phyloP scores from a whole-genome alignment of 2,797 vertebrate species.

The Champsocephalus esox region DNA sequence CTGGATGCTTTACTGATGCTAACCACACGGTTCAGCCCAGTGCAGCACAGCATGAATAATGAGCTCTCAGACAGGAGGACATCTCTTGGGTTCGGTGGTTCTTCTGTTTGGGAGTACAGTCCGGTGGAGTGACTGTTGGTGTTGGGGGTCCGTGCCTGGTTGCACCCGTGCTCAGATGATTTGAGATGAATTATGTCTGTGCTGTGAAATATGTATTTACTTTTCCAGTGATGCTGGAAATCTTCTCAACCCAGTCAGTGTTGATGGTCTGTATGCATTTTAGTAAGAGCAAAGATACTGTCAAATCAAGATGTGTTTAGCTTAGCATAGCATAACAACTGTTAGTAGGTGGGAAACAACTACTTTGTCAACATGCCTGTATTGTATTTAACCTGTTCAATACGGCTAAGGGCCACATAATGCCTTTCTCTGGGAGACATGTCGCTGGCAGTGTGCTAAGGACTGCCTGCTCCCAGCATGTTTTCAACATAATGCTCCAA shows the following conservation, averaged over 20 bases:
- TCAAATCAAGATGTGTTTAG: background rate
- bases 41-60: slow-evolving; percentile 30
- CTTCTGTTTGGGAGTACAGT: slow-evolving; percentile 1
- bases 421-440: too few relatives aligned
- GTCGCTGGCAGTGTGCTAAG: too few relatives aligned
- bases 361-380: background rate
- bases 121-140: background rate
- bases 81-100: background rate
- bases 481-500: too few relatives aligned
- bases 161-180: slow-evolving; percentile 17
- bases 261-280: background rate
- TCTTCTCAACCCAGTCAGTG: background rate
- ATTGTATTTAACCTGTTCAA: too few relatives aligned
- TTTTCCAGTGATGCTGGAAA: slow-evolving; percentile 8
- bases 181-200: slow-evolving; percentile 1
- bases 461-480: too few relatives aligned
- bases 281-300: background rate
- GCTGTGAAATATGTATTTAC: slow-evolving; percentile 19
- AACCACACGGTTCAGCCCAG: slow-evolving; percentile 39
- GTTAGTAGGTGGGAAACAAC: background rate
- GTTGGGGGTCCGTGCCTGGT: background rate
- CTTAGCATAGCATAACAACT: background rate
- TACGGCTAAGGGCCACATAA: too few relatives aligned
- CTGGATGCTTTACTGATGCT: slow-evolving; percentile 48
- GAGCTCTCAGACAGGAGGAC: background rate